Evolutionary conservation across 2,888 invertebrate genomes (phyloP).

Genomic region (Apamea sordens): DNA sequence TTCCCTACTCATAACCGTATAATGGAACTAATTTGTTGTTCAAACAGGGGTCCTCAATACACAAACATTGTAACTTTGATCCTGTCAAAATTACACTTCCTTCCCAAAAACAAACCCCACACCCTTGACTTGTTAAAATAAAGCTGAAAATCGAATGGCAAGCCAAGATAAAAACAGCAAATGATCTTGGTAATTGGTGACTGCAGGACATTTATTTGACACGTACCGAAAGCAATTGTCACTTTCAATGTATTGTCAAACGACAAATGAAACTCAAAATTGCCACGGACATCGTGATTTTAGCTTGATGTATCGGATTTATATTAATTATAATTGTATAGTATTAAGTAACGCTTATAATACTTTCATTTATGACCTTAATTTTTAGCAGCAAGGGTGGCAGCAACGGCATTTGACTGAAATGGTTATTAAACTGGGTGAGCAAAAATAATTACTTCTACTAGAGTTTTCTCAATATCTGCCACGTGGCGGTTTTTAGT

Average conservation of each 20-base stretch:
- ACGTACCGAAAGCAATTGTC: conserved; percentile 85
- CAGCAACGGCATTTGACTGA: not conserved
- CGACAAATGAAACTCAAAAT: conserved; percentile 70
- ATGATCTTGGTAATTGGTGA: conserved; percentile 70
- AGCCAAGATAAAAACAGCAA: conserved; percentile 1
- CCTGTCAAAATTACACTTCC: conserved; percentile 45
- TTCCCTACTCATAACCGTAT: conserved; percentile 87
- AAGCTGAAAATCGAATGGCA: conserved; percentile 61
- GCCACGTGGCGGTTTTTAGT: no score
- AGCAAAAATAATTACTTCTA: no score
- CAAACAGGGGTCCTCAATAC: conserved; percentile 86
- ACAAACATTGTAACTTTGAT: conserved; percentile 82
- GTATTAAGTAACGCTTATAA: not conserved
- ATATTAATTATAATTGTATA: conserved; percentile 32
- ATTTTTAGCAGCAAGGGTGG: not conserved
- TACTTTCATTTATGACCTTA: conserved; percentile 1
- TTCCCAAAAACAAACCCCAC: not conserved
- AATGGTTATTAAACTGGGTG: not conserved
- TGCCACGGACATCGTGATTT: conserved; percentile 81
- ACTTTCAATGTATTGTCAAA: conserved; percentile 72
- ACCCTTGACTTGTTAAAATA: conserved; percentile 33
- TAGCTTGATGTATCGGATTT: conserved; percentile 76
- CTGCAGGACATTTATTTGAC: conserved; percentile 85
- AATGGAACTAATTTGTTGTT: conserved; percentile 90
- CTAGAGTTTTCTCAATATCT: not conserved